Percentiles rank a stretch among this genome's conserved stretches.
These are phyloP conservation scores for Brachylomia viminalis DNA, from an alignment of 2,888 invertebrate genomes.

Conservation along the genomic window DNA sequence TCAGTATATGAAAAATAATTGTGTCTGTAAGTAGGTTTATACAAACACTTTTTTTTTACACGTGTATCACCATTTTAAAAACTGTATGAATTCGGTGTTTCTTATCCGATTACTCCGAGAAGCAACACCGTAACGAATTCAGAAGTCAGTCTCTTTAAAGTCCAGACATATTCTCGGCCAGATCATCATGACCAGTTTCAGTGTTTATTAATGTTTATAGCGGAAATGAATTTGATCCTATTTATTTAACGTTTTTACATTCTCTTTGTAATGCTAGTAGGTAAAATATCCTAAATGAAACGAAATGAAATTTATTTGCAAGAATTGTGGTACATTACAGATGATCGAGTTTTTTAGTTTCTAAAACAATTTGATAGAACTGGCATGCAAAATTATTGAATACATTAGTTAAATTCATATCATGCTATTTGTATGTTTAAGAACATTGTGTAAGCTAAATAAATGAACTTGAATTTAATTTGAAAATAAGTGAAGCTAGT, in stretches of 20 bases:
- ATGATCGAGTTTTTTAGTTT: background rate
- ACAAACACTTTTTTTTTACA: background rate
- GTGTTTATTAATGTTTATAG: background rate
- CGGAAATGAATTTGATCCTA: background rate
- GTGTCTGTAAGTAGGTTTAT: background rate
- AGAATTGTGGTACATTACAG: background rate
- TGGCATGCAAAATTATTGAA: background rate
- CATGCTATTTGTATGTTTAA: too few species aligned
- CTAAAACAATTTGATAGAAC: background rate
- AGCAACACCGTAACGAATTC: background rate
- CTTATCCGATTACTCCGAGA: background rate
- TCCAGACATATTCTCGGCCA: background rate
- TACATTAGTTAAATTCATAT: too few species aligned
- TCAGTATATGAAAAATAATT: background rate
- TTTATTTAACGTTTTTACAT: background rate
- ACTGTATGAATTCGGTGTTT: background rate
- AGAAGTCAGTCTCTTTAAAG: background rate
- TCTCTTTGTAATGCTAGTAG: background rate
- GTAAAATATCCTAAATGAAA: background rate
- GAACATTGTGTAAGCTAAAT: too few species aligned
- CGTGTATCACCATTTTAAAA: background rate
- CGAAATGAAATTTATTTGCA: background rate
- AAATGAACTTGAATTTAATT: too few species aligned
- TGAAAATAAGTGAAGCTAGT: background rate
- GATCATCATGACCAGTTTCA: background rate